These are phyloP conservation scores for Apis cerana DNA, from an alignment of 1,140 invertebrate species.

Conservation along the genomic window DNA sequence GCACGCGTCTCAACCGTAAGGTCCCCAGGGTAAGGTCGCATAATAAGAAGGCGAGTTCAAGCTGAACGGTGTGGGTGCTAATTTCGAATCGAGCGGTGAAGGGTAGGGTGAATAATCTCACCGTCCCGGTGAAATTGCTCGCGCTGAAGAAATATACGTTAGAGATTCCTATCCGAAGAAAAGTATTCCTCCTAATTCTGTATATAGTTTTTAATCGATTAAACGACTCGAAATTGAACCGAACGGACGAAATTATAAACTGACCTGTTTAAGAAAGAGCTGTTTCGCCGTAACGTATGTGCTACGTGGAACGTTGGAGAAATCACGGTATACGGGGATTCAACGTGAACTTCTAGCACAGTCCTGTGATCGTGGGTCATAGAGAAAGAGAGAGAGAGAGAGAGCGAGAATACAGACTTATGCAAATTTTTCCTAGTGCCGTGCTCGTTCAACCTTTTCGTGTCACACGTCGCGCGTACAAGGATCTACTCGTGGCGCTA, in stretches of 20 bases:
- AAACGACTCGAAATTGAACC: not conserved
- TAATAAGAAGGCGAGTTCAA: conserved; percentile 35
- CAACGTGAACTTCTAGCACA: conserved; percentile 46
- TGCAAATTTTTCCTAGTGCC: conserved; percentile 55
- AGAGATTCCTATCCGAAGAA: not conserved
- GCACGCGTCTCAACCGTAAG: conserved; percentile 24
- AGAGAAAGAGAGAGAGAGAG: conserved; percentile 40
- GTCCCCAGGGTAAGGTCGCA: conserved; percentile 57
- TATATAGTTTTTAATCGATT: not conserved
- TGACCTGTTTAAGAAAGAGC: too few species aligned
- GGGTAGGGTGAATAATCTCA: conserved; percentile 17
- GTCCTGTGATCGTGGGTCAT: conserved; percentile 9
- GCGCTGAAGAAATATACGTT: conserved; percentile 15
- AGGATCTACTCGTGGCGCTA: conserved; percentile 29
- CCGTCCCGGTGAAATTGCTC: not conserved
- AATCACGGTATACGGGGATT: conserved; percentile 38
- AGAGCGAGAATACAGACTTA: conserved; percentile 41
- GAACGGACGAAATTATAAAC: not conserved
- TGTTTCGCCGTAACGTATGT: too few species aligned
- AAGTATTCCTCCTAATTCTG: not conserved
- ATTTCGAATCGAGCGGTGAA: conserved; percentile 33
- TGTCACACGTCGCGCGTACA: conserved; percentile 26
- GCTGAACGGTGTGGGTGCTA: conserved; percentile 29
- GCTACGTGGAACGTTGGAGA: not conserved
- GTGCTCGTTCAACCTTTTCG: conserved; percentile 49